Percentiles rank a stretch among this genome's conserved stretches.
These are phyloP conservation scores for Calvadosia cruxmelitensis DNA, from an alignment of 30 jellyfish, hydroid and myxozoan genomes.

Conservation along the genomic window DNA sequence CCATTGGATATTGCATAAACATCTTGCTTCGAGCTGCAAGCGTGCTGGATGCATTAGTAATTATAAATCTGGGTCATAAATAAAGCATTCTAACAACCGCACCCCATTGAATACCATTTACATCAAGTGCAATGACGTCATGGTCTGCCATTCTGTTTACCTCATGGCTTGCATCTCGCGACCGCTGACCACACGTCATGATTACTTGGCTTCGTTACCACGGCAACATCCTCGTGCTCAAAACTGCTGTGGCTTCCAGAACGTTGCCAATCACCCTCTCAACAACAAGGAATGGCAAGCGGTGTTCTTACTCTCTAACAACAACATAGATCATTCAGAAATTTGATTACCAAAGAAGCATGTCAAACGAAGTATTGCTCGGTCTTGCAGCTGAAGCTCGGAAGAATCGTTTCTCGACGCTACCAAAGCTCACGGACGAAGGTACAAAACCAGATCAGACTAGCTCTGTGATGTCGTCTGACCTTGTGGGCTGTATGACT, in stretches of 20 bases:
- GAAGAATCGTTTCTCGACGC: slow-evolving; percentile 48
- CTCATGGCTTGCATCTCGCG: too few relatives aligned
- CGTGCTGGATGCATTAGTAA: too few relatives aligned
- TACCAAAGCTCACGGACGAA: slow-evolving; percentile 51
- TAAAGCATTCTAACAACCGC: too few relatives aligned
- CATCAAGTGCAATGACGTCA: too few relatives aligned
- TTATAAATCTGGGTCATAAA: too few relatives aligned
- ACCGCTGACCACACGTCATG: not conserved
- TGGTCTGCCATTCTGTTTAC: too few relatives aligned
- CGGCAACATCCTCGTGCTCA: slow-evolving; percentile 26
- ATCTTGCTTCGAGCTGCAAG: too few relatives aligned
- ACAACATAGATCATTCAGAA: not conserved
- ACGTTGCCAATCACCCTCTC: slow-evolving; percentile 8
- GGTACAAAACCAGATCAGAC: too few relatives aligned
- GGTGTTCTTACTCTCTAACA: not conserved
- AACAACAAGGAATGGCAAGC: not conserved
- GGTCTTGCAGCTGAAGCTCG: slow-evolving; percentile 42
- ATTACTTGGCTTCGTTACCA: slow-evolving; percentile 6
- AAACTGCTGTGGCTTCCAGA: not conserved
- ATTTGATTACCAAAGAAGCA: not conserved
- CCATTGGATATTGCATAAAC: too few relatives aligned
- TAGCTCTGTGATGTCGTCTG: not conserved
- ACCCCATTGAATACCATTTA: too few relatives aligned
- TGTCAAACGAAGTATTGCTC: slow-evolving; percentile 26
- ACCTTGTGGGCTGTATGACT: too few relatives aligned